A percentile compares a stretch with the other conserved stretches of the same genome.
These are phyloP conservation scores for Lycopodina hypogea DNA, from an alignment of 37 sponge, comb jelly and placozoan species.

Conservation along the genomic window DNA sequence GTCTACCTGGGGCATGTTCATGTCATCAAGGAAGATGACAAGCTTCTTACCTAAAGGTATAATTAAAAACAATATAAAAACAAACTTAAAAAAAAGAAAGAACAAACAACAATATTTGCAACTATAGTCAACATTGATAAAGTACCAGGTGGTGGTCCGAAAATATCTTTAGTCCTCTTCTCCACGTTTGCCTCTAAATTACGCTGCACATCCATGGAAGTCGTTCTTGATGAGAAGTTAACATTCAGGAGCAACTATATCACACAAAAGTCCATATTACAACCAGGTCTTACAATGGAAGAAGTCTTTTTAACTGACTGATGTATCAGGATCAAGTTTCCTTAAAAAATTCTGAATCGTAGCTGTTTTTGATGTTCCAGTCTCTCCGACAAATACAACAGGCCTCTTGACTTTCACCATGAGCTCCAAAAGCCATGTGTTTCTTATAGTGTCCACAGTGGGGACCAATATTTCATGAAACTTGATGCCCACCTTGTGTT, in stretches of 20 bases:
- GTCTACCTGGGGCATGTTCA: conserved; percentile 99
- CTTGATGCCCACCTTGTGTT: conserved; percentile 71
- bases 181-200: conserved; percentile 97
- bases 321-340: conserved; percentile 74
- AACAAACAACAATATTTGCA: not conserved
- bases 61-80: not conserved
- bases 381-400: conserved; percentile 96
- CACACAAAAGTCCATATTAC: not conserved
- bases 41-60: conserved; percentile 77
- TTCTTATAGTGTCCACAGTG: conserved; percentile 95
- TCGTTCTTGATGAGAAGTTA: conserved; percentile 97
- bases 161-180: conserved; percentile 96
- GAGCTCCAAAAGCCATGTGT: conserved; percentile 94
- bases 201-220: conserved; percentile 97
- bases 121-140: not conserved
- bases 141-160: conserved; percentile 90
- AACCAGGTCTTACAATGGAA: not conserved
- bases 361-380: conserved; percentile 98
- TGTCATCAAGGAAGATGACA: conserved; percentile 95
- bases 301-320: conserved; percentile 29
- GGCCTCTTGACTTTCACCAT: conserved; percentile 87
- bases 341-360: conserved; percentile 91
- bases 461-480: conserved; percentile 97
- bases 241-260: conserved; percentile 85
- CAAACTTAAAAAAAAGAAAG: not conserved